Evolutionary conservation across 2,888 invertebrate genomes (phyloP).

Genomic region (Leptinotarsa tumamoca): DNA sequence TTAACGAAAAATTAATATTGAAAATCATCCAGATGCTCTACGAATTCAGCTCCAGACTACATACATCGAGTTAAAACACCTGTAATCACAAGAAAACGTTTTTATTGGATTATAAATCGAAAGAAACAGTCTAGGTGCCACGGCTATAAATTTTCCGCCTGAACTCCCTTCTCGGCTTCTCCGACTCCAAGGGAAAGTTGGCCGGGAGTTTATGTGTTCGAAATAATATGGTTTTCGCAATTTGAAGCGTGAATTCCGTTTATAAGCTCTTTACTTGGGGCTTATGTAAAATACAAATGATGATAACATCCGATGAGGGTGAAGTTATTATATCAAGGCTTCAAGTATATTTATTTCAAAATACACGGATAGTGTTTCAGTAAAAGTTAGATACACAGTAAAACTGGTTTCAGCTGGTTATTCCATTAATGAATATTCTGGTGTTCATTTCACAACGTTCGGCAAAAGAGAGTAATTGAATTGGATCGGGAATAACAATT

Average conservation of each 20-base stretch:
- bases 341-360: background rate
- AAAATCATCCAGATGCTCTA: background rate
- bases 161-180: constrained; percentile 35
- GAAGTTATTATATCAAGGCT: constrained; percentile 1
- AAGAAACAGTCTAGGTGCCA: constrained; percentile 38
- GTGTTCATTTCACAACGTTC: too few species aligned
- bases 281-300: constrained; percentile 32
- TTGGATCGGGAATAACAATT: too few species aligned
- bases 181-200: constrained; percentile 27
- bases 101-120: constrained; percentile 44
- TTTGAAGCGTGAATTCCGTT: constrained; percentile 35
- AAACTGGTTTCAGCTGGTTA: background rate
- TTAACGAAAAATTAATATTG: background rate
- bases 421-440: background rate
- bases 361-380: background rate
- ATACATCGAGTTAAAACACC: constrained; percentile 41
- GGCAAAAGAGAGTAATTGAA: too few species aligned
- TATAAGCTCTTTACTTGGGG: constrained; percentile 37
- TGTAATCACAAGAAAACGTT: constrained; percentile 44
- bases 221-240: constrained; percentile 41
- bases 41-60: constrained; percentile 37
- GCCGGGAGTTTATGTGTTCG: constrained; percentile 34
- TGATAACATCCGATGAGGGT: constrained; percentile 16
- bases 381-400: background rate
- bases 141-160: constrained; percentile 37